phyloP scores from a whole-genome alignment of 2,113 vertebrate species.

The Mustelus asterias region DNA sequence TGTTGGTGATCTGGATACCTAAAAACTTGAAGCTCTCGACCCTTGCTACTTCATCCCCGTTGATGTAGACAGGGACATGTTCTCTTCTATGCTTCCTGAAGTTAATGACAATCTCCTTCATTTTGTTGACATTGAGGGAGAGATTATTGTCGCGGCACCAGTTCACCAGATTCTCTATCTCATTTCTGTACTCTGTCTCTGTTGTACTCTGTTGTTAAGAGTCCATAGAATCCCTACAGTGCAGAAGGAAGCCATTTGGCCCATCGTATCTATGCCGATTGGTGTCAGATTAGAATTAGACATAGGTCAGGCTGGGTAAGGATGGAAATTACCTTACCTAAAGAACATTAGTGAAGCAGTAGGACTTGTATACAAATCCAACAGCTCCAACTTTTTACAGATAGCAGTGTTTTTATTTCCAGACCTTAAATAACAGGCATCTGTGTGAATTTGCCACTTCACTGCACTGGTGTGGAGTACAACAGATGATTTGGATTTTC shows the following conservation, averaged over 20 bases:
- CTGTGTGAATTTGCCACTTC: background rate
- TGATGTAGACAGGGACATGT: too few species aligned
- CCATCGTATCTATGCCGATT: too few species aligned
- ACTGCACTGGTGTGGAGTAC: background rate
- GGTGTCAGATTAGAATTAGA: background rate
- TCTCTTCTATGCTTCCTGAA: too few species aligned
- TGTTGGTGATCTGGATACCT: too few species aligned
- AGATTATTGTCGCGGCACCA: too few species aligned
- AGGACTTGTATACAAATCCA: background rate
- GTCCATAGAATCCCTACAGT: background rate
- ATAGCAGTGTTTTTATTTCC: background rate
- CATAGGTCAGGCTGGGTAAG: background rate
- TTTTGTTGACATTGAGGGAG: too few species aligned
- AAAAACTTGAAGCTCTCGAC: too few species aligned
- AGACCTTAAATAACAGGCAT: background rate
- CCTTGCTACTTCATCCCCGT: too few species aligned
- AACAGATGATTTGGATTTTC: background rate
- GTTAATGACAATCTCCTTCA: too few species aligned
- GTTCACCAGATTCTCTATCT: too few species aligned
- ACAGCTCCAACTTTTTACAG: background rate
- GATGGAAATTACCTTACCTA: background rate
- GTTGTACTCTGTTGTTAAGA: background rate
- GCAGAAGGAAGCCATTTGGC: too few species aligned
- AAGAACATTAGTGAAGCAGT: background rate
- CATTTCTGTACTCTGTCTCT: too few species aligned